A percentile compares a stretch with the other conserved stretches of the same genome.
Evolutionary conservation across 2,113 vertebrate species (phyloP).

Genomic region (Hymenochirus boettgeri): DNA sequence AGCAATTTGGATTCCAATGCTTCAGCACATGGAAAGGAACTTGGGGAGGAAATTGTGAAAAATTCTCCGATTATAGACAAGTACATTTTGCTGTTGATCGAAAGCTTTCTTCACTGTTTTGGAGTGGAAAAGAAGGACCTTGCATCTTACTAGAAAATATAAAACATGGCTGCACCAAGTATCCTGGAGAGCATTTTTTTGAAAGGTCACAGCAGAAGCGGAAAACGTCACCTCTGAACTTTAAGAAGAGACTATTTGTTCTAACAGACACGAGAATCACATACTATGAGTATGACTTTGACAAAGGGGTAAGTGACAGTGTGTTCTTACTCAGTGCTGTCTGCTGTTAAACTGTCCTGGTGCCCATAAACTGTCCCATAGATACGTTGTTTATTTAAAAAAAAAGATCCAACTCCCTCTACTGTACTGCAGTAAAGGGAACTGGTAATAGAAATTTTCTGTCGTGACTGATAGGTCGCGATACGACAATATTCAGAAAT

Average conservation of each 20-base stretch:
- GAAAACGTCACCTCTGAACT: conserved; percentile 94
- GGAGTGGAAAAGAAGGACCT: conserved; percentile 9
- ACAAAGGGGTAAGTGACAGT: conserved; percentile 83
- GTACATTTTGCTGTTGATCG: neutral
- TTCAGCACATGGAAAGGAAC: neutral
- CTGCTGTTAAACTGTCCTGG: too few species aligned
- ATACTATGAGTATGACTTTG: conserved; percentile 91
- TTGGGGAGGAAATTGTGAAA: neutral
- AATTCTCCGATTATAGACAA: neutral
- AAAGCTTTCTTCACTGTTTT: too few species aligned
- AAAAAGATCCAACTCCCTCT: too few species aligned
- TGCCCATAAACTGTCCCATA: too few species aligned
- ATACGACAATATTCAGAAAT: too few species aligned
- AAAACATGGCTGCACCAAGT: conserved; percentile 67
- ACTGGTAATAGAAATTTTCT: too few species aligned
- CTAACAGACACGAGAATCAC: conserved; percentile 79
- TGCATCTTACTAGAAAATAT: conserved; percentile 16
- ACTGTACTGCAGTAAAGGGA: too few species aligned
- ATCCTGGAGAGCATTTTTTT: conserved; percentile 89
- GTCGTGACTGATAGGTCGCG: too few species aligned
- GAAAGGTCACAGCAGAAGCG: conserved; percentile 96
- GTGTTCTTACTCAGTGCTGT: too few species aligned
- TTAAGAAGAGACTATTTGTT: conserved; percentile 90
- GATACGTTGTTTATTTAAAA: too few species aligned
- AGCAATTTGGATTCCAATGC: neutral